Evolutionary conservation across 2,113 vertebrate genomes (phyloP).

Genomic region (Amphiprion percula): DNA sequence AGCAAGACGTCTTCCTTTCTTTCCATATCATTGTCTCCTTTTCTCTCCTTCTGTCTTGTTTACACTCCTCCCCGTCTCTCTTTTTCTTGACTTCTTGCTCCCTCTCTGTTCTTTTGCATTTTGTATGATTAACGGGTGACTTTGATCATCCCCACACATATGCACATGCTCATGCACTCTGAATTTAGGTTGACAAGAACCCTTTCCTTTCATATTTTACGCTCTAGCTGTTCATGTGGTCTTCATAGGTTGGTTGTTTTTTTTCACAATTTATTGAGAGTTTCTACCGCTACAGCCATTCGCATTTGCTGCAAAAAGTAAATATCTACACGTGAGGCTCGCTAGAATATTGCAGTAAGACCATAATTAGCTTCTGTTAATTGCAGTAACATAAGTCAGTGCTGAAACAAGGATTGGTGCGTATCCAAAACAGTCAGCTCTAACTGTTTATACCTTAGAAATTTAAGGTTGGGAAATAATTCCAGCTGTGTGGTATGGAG

Average conservation of each 20-base stretch:
- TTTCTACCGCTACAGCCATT: constrained; percentile 11
- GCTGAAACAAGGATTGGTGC: background rate
- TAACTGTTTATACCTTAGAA: background rate
- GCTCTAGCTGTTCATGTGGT: constrained; percentile 32
- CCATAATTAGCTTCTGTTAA: too few species aligned
- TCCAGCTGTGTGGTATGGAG: background rate
- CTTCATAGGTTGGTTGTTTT: constrained; percentile 37
- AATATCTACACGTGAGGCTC: background rate
- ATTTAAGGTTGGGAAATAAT: background rate
- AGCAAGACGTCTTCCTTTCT: constrained; percentile 57
- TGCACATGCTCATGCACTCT: constrained; percentile 30
- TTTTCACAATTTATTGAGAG: constrained; percentile 20
- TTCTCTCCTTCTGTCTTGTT: constrained; percentile 61
- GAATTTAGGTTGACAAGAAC: constrained; percentile 62
- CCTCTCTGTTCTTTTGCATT: constrained; percentile 65
- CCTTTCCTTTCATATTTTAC: constrained; percentile 58
- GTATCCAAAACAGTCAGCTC: background rate
- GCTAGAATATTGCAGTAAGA: too few species aligned
- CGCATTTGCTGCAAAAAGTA: background rate
- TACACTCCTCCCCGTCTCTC: constrained; percentile 16
- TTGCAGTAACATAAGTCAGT: background rate
- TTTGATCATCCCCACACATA: constrained; percentile 71
- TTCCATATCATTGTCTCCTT: constrained; percentile 53
- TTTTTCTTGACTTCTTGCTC: constrained; percentile 34
- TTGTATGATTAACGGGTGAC: constrained; percentile 72